Evolutionary conservation across 2,797 vertebrate genomes (phyloP).

Genomic region (Argentina silus): DNA sequence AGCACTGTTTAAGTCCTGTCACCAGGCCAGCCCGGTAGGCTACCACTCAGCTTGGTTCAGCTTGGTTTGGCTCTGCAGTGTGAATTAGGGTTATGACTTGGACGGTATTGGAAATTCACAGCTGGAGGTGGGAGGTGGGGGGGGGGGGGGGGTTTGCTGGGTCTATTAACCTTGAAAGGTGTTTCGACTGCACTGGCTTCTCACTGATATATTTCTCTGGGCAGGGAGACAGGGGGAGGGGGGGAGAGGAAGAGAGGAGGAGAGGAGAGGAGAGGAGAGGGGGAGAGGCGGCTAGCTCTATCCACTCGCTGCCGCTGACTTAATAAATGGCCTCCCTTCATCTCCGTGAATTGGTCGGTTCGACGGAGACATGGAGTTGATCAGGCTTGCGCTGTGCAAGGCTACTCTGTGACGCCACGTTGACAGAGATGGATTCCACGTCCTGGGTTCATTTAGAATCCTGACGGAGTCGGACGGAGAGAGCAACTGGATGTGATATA

Average conservation of each 20-base stretch:
- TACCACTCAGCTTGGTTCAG: too few species aligned
- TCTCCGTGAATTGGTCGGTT: slow-evolving; percentile 25
- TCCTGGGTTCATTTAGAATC: neutral
- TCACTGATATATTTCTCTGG: neutral
- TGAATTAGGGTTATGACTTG: too few species aligned
- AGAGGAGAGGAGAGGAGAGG: too few species aligned
- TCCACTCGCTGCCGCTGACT: slow-evolving; percentile 36
- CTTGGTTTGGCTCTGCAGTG: too few species aligned
- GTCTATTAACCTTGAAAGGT: neutral
- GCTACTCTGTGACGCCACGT: slow-evolving; percentile 28
- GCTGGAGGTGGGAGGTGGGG: neutral
- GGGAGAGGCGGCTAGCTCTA: neutral
- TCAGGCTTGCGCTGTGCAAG: neutral
- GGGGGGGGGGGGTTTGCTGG: neutral
- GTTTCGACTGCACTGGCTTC: neutral
- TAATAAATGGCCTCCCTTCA: slow-evolving; percentile 56
- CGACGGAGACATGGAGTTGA: slow-evolving; percentile 30
- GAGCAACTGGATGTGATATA: neutral
- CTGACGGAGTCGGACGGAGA: neutral
- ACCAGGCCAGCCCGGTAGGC: too few species aligned
- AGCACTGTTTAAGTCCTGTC: too few species aligned
- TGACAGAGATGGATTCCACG: slow-evolving; percentile 33
- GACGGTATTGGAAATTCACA: neutral
- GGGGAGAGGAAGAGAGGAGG: neutral
- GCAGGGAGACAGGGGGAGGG: too few species aligned